phyloP scores from a whole-genome alignment of 2,797 vertebrate genomes.

The Acrossocheilus wenchowensis region DNA sequence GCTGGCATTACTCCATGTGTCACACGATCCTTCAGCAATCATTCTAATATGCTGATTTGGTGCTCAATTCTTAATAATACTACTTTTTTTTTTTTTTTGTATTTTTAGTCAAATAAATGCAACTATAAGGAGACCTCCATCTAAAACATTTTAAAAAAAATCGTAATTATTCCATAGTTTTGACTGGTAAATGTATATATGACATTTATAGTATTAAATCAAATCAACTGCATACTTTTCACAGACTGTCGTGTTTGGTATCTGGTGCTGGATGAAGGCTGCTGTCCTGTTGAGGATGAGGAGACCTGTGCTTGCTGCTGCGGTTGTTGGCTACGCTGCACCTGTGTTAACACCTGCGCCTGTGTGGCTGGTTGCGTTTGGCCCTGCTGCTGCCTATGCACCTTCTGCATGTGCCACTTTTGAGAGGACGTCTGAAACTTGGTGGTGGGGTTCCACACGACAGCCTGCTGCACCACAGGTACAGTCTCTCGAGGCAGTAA shows the following conservation, averaged over 20 bases:
- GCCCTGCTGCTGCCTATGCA: conserved; percentile 91
- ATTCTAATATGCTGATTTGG: no score
- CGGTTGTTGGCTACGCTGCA: conserved; percentile 53
- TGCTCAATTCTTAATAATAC: no score
- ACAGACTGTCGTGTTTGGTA: conserved; percentile 97
- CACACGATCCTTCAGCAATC: no score
- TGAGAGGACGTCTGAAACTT: conserved; percentile 98
- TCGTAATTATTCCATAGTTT: no score
- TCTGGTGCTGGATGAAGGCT: conserved; percentile 91
- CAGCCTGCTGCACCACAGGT: conserved; percentile 90
- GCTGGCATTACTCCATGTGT: no score
- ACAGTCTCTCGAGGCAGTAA: conserved; percentile 93
- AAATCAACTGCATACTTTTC: conserved; percentile 83
- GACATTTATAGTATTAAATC: not conserved
- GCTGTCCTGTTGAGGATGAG: conserved; percentile 72
- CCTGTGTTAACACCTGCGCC: conserved; percentile 64
- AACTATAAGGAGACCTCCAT: no score
- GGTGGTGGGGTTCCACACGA: conserved; percentile 92
- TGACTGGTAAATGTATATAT: not conserved
- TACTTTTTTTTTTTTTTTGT: no score
- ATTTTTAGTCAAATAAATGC: no score
- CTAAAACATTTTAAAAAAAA: no score
- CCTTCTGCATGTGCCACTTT: conserved; percentile 99
- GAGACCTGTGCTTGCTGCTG: conserved; percentile 55
- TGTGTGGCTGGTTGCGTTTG: conserved; percentile 77